Base-by-base conservation (phyloP, 2,797 vertebrate genomes). In the Sciurus vulgaris region DNA sequence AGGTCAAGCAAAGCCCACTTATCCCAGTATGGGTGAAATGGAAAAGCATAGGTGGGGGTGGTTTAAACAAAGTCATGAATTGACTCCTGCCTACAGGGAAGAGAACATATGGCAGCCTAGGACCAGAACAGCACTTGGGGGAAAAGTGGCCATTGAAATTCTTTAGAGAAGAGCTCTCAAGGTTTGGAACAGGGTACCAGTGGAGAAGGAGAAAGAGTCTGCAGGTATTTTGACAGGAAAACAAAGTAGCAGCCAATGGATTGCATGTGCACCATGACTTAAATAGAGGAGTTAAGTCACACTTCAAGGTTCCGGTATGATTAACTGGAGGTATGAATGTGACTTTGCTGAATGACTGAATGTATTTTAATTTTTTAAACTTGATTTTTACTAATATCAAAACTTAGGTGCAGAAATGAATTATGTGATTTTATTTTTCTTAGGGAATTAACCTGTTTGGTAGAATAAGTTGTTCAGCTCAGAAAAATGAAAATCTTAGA, bases 341-440 rank as follows among this genome's bases (percentile, higher is more conserved):
- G 35, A 70, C 18, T 26, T 77, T 63, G 2, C 33, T 67, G 28
- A 26, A 26, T 41, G 44, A 17, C 17, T 89, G 20, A n/a, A 12
- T 67, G 56, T n/a, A 41, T 86, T 24, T 24, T 30, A 81, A 61
- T 26, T 76, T 30, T 35, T 73, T 78, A 13, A 41, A 9, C 8
- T 70, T 4, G 54, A 35, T 49, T 41, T 90, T 91, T 63, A 38
- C 33, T 63, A 33, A 15, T 28, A 78, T 15, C 3, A 78, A 73
- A 83, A 73, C 14, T 15, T 82, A 26, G 13, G 47, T 24, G 35
- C 14, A 67, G 38, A 69, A 67, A 26, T 86, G 3, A 73, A 51
- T 70, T 89, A 30, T 77, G 1, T 41, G 38, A 69, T 92, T 79
- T 83, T 35, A 78, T 10, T 72, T 88, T 79, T 86, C 61, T 65